phyloP scores from a whole-genome alignment of 2,888 invertebrate species.

The Brachypalpus laphriformis region DNA sequence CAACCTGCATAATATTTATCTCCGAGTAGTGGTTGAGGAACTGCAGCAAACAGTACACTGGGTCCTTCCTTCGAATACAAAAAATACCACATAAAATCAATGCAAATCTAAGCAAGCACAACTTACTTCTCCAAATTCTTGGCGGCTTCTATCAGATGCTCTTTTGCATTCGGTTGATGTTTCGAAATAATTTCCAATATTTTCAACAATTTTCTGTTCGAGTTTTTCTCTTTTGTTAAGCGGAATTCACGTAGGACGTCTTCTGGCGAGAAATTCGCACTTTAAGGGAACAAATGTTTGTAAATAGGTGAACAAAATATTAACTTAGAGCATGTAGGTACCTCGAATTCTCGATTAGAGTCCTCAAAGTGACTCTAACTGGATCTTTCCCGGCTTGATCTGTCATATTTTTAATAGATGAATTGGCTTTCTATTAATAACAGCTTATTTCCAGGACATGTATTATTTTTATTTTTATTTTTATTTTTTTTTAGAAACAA shows the following conservation, averaged over 20 bases:
- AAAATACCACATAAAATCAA: neutral
- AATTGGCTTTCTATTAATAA: slow-evolving; percentile 34
- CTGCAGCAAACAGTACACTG: slow-evolving; percentile 79
- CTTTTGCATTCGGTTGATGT: slow-evolving; percentile 77
- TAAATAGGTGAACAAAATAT: slow-evolving; percentile 18
- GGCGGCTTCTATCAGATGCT: slow-evolving; percentile 78
- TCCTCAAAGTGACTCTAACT: slow-evolving; percentile 77
- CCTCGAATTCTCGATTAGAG: slow-evolving; percentile 79
- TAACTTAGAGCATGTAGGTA: slow-evolving; percentile 73
- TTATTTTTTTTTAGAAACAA: slow-evolving; percentile 14
- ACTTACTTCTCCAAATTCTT: slow-evolving; percentile 78
- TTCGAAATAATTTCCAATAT: slow-evolving; percentile 79
- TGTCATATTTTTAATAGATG: slow-evolving; percentile 59
- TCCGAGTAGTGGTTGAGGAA: slow-evolving; percentile 79
- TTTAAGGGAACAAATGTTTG: slow-evolving; percentile 73
- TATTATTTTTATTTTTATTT: neutral
- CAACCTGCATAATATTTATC: slow-evolving; percentile 75
- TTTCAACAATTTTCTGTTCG: slow-evolving; percentile 77
- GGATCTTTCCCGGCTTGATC: slow-evolving; percentile 76
- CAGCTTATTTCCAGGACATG: slow-evolving; percentile 34
- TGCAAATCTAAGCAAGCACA: neutral
- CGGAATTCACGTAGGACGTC: slow-evolving; percentile 80
- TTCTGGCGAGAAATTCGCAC: slow-evolving; percentile 79
- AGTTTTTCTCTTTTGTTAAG: slow-evolving; percentile 78
- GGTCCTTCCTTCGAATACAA: slow-evolving; percentile 78